A percentile compares a stretch with the other conserved stretches of the same genome.
These are phyloP conservation scores for Corythaeola cristata DNA, from an alignment of 2,113 vertebrate species.

Conservation along the genomic window DNA sequence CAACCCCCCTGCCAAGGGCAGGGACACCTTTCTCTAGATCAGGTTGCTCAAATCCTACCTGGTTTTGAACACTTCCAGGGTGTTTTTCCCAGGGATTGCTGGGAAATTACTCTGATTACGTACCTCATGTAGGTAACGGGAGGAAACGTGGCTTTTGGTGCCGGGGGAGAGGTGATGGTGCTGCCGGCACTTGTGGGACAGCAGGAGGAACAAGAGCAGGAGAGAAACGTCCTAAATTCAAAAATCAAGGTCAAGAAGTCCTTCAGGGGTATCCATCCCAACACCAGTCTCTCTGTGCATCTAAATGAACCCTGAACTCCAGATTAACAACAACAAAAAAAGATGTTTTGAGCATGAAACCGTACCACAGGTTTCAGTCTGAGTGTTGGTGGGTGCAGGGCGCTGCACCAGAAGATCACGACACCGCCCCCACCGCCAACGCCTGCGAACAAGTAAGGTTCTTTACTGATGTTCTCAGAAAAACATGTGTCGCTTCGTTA, in stretches of 20 bases:
- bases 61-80: too few relatives aligned
- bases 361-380: background rate
- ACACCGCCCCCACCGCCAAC: too few relatives aligned
- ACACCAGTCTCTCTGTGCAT: too few relatives aligned
- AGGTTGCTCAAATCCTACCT: too few relatives aligned
- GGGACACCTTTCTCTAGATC: too few relatives aligned
- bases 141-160: background rate
- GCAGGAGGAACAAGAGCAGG: background rate
- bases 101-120: background rate
- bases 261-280: background rate
- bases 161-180: background rate
- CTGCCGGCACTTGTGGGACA: background rate
- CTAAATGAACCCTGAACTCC: background rate
- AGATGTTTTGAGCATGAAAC: background rate
- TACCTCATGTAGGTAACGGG: background rate
- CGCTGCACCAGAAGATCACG: background rate
- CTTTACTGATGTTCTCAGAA: background rate
- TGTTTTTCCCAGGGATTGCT: too few relatives aligned
- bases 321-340: background rate
- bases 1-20: too few relatives aligned
- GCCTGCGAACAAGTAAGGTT: background rate
- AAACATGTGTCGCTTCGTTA: background rate
- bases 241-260: too few relatives aligned
- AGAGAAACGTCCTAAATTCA: accelerated
- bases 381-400: background rate